Evolutionary conservation across 2,888 invertebrate genomes (phyloP), one percentile per base, ranked within the genome.

Genomic region (Deilephila porcellus): DNA sequence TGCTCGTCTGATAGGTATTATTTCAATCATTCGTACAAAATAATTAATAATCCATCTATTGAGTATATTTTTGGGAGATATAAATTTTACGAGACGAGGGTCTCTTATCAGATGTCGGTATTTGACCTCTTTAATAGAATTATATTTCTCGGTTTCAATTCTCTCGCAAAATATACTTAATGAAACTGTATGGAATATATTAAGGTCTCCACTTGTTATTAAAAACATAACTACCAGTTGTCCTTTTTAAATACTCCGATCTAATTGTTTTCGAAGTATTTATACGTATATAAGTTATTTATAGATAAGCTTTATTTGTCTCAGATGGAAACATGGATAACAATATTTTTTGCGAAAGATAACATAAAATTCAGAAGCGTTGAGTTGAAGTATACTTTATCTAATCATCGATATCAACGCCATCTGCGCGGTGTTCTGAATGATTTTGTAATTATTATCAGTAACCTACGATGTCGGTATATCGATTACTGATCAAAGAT

Each of bases 91-190:
- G 81, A 79, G 85, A 86, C 85, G 77, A 19, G 82, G 85, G 83
- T 81, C 84, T 78, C 82, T 84, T 84, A 84, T 84, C 83, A 70
- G 76, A 73, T 76, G 79, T 25, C 25, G 25, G 25, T 86, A 90
- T 87, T 88, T 85, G 88, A 91, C 90, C 90, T 87, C 86, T 88
- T 86, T 90, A 88, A 90, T 90, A 88, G 87, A 88, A 88, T 90
- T 88, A 85, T 87, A 85, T n/a, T n/a, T n/a, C 82, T 87, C 80
- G 83, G 86, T 86, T 86, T 89, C 87, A 89, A 90, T 91, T 91
- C 88, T 86, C 86, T 85, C 84, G 83, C 83, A 83, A 83, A 84
- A 79, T 82, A 82, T 83, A 45, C 11, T 45, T 45, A 45, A 45
- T 45, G 11, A 45, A 45, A 45, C 45, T 45, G 3, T 45, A 45